Conservation (phyloP, 2,113 vertebrate genomes). For the Oenanthe oenanthe region DNA sequence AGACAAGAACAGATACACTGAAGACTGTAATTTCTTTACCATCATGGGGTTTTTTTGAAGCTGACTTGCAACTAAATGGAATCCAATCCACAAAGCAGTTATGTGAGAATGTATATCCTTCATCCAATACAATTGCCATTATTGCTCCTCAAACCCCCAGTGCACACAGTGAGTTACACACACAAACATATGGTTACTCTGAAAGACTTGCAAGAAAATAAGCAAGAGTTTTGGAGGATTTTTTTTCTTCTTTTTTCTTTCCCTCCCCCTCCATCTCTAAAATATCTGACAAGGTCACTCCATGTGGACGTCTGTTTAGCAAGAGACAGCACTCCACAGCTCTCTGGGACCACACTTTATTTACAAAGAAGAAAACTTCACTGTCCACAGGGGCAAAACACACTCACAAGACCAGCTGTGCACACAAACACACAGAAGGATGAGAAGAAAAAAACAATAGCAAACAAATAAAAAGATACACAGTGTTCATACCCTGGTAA, state of each 20-base stretch:
- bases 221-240: neutral
- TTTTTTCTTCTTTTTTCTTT: neutral
- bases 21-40: neutral
- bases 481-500: constrained; percentile 83
- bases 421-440: neutral
- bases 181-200: rapidly evolving
- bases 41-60: neutral
- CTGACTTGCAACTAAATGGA: neutral
- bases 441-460: neutral
- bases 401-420: rapidly evolving
- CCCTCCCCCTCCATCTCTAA: neutral
- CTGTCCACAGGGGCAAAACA: neutral
- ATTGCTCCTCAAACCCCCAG: neutral
- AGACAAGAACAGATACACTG: neutral
- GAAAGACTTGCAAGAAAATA: neutral
- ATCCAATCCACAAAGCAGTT: neutral
- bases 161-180: neutral
- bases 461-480: neutral
- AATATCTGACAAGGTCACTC: neutral
- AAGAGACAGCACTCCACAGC: neutral
- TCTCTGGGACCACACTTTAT: neutral
- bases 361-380: neutral
- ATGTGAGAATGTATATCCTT: neutral
- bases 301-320: neutral
- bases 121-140: neutral